These are phyloP conservation scores for Drosophila phalerata DNA, from an alignment of 2,888 invertebrate species.

Conservation along the genomic window DNA sequence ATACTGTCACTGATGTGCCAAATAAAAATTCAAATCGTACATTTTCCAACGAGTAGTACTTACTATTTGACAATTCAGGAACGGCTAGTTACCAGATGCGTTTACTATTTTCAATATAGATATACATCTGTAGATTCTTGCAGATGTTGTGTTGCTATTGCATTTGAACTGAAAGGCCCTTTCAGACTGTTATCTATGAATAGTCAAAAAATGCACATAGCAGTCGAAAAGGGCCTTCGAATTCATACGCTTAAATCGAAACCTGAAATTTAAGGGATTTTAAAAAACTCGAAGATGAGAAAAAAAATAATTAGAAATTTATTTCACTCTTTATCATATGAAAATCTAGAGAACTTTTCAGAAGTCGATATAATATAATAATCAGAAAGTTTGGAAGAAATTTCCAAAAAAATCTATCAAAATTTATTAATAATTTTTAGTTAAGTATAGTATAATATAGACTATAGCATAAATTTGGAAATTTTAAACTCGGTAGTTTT, in stretches of 20 bases:
- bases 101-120: neutral
- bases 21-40: slow-evolving; percentile 43
- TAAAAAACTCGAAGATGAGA: neutral
- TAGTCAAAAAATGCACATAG: slow-evolving; percentile 42
- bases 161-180: slow-evolving; percentile 41
- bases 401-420: neutral
- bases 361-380: neutral
- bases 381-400: neutral
- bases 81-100: slow-evolving; percentile 53
- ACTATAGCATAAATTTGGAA: too few species aligned
- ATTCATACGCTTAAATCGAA: slow-evolving; percentile 14
- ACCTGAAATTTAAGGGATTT: neutral
- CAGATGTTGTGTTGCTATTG: neutral
- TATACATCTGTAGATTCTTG: too few species aligned
- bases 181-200: slow-evolving; percentile 52
- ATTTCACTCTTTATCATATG: too few species aligned
- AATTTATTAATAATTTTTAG: too few species aligned
- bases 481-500: neutral
- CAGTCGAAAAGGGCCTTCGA: slow-evolving; percentile 41
- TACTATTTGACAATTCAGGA: slow-evolving; percentile 61
- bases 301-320: too few species aligned
- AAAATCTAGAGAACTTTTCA: too few species aligned
- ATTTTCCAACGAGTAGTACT: slow-evolving; percentile 19
- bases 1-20: slow-evolving; percentile 59
- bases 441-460: too few species aligned